Evolutionary conservation across 2,113 vertebrate species (phyloP), one percentile per base, ranked within the genome.

Genomic region (Tychaedon coryphoeus): DNA sequence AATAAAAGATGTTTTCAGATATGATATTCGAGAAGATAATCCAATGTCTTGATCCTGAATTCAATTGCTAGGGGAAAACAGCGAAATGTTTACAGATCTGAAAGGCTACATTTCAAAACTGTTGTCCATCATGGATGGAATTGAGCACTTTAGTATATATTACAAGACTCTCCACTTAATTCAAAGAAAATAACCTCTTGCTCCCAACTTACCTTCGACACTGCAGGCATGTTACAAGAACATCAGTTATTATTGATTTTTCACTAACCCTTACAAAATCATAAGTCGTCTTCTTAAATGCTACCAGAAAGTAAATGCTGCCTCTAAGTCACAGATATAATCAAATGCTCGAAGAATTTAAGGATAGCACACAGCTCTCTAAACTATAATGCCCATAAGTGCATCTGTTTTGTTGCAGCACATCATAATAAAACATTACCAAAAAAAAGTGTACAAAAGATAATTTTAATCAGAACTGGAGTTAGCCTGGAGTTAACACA

Each of bases 171-270:
- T 60, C 20, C 1, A 12, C 24, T 84, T 91, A 86, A 90, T 83
- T 88, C 40, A 67, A 76, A 64, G n/a, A 80, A 93, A 90, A 91
- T 77, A 94, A 81, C 76, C 72, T 89, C 56, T 95, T 92, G 34
- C 22, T 48, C 60, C 57, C 25, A 5, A 88, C 77, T 92, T 88
- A 89, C 86, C 86, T 93, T 91, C 29, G 22, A 67, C 25, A 66
- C 19, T 67, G 69, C 51, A 79, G 42, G 58, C 47, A 57, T 40
- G 36, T 88, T 87, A 93, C 5, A 2, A 91, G 40, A 95, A 42
- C 51, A 90, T 72, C 38, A 64, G 45, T 74, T 83, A 73, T 54
- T 67, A 96, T 42, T 8, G 90, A 93, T 95, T 92, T 96, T 85
- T 96, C 58, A 77, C 51, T 77, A 90, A 38, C 28, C 31, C 58